These are phyloP conservation scores for Tamandua tetradactyla DNA, from an alignment of 2,797 vertebrate genomes.

Conservation along the genomic window DNA sequence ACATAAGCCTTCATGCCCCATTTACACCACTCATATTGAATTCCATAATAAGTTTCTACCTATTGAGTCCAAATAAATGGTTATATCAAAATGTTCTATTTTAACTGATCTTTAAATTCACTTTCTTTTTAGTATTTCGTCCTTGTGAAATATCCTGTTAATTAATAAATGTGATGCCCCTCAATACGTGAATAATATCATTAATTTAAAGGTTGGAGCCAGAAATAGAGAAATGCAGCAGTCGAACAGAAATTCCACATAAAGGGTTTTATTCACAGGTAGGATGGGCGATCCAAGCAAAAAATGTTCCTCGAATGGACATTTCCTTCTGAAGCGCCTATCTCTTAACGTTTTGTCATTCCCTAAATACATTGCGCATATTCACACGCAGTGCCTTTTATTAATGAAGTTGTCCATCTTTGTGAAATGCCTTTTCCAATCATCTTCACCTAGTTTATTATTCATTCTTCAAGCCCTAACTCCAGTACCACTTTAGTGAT, in stretches of 20 bases:
- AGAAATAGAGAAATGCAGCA: conserved; percentile 16
- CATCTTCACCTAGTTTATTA: neutral
- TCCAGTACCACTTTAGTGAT: neutral
- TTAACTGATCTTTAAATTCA: conserved; percentile 32
- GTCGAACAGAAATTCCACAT: neutral
- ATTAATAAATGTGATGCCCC: neutral
- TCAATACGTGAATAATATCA: neutral
- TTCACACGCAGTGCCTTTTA: neutral
- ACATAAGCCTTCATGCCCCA: conserved; percentile 28
- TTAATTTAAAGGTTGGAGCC: neutral
- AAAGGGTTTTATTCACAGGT: neutral
- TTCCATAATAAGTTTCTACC: conserved; percentile 60
- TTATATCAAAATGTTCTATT: conserved; percentile 50
- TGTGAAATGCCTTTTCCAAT: neutral
- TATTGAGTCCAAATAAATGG: conserved; percentile 44
- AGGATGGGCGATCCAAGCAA: neutral
- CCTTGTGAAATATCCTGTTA: conserved; percentile 40
- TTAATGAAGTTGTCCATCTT: neutral
- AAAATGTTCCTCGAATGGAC: neutral
- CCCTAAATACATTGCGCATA: neutral
- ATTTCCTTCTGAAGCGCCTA: neutral
- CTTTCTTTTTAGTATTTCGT: conserved; percentile 18
- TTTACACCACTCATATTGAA: conserved; percentile 32
- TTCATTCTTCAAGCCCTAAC: neutral
- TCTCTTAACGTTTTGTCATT: neutral